phyloP scores from a whole-genome alignment of 2,888 invertebrate genomes.

The Caenorhabditis imperialis region DNA sequence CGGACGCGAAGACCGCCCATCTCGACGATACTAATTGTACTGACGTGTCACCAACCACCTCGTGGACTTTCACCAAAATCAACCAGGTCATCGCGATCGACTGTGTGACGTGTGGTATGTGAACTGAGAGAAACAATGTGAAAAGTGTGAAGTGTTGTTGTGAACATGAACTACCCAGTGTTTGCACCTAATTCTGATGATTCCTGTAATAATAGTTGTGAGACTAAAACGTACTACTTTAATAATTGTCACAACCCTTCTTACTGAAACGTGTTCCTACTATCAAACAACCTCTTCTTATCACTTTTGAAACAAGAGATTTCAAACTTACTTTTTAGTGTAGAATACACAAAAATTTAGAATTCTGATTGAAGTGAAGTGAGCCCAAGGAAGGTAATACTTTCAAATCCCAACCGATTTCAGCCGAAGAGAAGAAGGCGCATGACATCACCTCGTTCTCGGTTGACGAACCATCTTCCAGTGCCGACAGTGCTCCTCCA shows the following conservation, averaged over 20 bases:
- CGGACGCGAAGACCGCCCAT: slow-evolving; percentile 46
- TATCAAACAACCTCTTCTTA: too few species aligned
- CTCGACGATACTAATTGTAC: slow-evolving; percentile 52
- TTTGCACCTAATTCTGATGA: slow-evolving; percentile 3
- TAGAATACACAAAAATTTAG: too few species aligned
- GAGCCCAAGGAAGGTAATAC: too few species aligned
- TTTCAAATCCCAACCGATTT: too few species aligned
- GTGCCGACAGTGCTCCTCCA: slow-evolving; percentile 2
- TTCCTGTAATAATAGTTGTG: too few species aligned
- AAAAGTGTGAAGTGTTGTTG: slow-evolving; percentile 1
- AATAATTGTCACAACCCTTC: too few species aligned
- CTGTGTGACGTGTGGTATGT: slow-evolving; percentile 74
- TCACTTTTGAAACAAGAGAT: too few species aligned
- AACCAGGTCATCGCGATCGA: slow-evolving; percentile 73
- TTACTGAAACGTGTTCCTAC: too few species aligned
- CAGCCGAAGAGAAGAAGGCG: slow-evolving; percentile 42
- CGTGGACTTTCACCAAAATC: slow-evolving; percentile 66
- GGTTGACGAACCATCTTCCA: slow-evolving; percentile 38
- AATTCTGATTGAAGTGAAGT: too few species aligned
- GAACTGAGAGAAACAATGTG: slow-evolving; percentile 4
- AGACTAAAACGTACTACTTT: too few species aligned
- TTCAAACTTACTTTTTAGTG: too few species aligned
- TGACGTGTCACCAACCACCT: slow-evolving; percentile 29
- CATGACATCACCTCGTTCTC: slow-evolving; percentile 57
- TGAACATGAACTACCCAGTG: background rate